Evolutionary conservation across 1,140 invertebrate species (phyloP).

Genomic region (Magallana ariakensis): DNA sequence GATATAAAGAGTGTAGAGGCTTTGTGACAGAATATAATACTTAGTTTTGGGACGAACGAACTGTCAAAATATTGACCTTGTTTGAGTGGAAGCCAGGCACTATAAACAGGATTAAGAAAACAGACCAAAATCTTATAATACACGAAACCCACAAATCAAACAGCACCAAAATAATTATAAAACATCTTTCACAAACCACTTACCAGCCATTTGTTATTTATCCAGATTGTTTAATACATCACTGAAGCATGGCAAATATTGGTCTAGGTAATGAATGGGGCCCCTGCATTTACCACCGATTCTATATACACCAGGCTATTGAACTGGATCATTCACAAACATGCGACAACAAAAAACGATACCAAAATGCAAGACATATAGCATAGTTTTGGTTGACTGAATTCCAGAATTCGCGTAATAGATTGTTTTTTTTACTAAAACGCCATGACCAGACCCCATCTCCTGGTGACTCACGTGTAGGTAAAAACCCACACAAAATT

Average conservation of each 20-base stretch:
- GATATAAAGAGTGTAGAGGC: not conserved
- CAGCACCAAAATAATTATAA: not conserved
- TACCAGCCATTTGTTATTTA: conserved; percentile 15
- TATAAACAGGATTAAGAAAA: not conserved
- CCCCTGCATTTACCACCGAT: not conserved
- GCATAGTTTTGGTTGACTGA: not conserved
- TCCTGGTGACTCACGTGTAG: not conserved
- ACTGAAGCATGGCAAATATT: conserved; percentile 21
- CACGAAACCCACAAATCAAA: not conserved
- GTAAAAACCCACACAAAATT: conserved; percentile 28
- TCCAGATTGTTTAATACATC: not conserved
- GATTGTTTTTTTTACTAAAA: not conserved
- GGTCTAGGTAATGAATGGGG: not conserved
- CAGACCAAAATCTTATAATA: not conserved
- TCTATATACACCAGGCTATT: not conserved
- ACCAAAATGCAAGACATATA: not conserved
- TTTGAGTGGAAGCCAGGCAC: not conserved
- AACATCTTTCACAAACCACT: not conserved
- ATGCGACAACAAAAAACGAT: conserved; percentile 1
- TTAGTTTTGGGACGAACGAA: not conserved
- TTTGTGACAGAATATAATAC: conserved; percentile 10
- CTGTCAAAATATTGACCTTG: conserved; percentile 30
- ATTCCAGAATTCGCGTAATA: conserved; percentile 6
- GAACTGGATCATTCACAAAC: conserved; percentile 1
- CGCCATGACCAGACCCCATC: not conserved